phyloP scores from a whole-genome alignment of 1,140 invertebrate species.

The Papilio dardanus region DNA sequence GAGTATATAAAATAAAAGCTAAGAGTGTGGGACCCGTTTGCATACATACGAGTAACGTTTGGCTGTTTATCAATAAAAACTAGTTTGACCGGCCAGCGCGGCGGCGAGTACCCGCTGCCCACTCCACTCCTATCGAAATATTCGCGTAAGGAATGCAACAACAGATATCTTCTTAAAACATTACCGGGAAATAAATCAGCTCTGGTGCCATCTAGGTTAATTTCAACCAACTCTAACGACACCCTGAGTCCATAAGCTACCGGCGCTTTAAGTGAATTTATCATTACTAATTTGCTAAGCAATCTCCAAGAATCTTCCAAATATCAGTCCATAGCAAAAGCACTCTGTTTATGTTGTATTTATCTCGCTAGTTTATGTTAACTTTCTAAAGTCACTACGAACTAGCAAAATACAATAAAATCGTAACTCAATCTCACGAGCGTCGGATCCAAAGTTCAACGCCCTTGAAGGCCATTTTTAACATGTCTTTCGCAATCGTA shows the following conservation, averaged over 20 bases:
- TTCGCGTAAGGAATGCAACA: conserved; percentile 2
- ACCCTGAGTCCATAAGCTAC: no score
- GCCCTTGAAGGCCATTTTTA: not conserved
- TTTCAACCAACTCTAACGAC: not conserved
- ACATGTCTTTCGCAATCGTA: not conserved
- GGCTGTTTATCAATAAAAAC: conserved; percentile 19
- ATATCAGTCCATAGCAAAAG: no score
- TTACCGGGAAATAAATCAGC: no score
- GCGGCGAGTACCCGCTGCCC: not conserved
- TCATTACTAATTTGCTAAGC: no score
- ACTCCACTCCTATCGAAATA: not conserved
- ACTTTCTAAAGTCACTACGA: no score
- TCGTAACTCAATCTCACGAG: not conserved
- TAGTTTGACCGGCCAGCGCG: not conserved
- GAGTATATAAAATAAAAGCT: conserved; percentile 1
- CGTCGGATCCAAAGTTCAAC: not conserved
- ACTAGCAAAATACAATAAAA: not conserved
- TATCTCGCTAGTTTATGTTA: no score
- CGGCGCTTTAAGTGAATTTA: no score
- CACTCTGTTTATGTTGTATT: no score
- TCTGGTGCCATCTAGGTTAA: no score
- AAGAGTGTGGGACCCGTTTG: conserved; percentile 2
- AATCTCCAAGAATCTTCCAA: no score
- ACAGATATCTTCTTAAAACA: conserved; percentile 4
- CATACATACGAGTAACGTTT: conserved; percentile 17